These are phyloP conservation scores for Petrocephalus microphthalmus DNA, from an alignment of 2,113 vertebrate genomes.

Conservation along the genomic window DNA sequence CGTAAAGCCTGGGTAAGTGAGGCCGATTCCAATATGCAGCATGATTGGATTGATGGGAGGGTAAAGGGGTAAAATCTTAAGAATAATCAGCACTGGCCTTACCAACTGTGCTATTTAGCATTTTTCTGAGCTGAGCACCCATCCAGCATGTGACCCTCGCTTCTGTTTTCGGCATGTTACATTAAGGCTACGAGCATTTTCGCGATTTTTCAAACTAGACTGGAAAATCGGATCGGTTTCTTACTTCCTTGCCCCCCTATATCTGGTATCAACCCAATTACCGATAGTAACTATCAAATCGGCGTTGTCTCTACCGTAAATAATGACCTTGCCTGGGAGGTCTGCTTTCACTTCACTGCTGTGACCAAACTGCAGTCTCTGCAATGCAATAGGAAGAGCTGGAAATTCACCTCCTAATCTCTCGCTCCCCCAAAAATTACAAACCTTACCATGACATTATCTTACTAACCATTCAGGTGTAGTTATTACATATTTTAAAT, in stretches of 20 bases:
- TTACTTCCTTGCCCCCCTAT: not conserved
- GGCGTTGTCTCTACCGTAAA: not conserved
- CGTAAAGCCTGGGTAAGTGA: not conserved
- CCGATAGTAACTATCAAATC: not conserved
- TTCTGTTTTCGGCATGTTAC: not conserved
- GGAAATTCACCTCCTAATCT: not conserved
- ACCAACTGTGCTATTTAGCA: not conserved
- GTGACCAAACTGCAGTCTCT: not conserved
- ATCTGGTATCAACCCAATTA: not conserved
- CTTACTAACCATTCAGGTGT: not conserved
- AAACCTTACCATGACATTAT: not conserved
- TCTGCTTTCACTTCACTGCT: not conserved
- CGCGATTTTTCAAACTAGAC: not conserved
- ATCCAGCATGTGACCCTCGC: not conserved
- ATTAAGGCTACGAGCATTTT: not conserved
- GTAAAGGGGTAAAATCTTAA: not conserved
- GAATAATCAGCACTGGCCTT: not conserved
- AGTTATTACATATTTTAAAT: not conserved
- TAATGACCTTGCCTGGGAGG: not conserved
- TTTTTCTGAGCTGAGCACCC: not conserved
- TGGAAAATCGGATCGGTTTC: not conserved
- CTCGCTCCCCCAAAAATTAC: not conserved
- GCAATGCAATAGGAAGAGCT: not conserved
- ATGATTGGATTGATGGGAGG: not conserved
- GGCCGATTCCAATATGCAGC: not conserved